Conservation (phyloP, 1,140 invertebrate species). For the Euura saliciscinereae region DNA sequence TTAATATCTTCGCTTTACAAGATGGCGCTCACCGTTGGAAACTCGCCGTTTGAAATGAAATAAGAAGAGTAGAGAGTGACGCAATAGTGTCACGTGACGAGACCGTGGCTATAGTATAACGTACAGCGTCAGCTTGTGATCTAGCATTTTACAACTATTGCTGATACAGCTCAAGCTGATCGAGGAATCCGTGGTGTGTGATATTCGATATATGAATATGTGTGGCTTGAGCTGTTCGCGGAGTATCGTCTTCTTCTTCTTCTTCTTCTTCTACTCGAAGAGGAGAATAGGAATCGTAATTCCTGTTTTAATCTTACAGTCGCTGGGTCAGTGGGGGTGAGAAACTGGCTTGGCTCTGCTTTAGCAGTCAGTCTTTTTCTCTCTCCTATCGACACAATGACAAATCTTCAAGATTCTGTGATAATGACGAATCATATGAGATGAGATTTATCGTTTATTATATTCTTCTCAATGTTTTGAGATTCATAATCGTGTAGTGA, state of each 20-base stretch:
- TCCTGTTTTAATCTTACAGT: constrained; percentile 23
- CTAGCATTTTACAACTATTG: constrained; percentile 49
- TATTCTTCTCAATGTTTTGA: not conserved
- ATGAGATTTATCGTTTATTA: no score
- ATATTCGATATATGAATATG: no score
- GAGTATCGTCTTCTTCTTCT: not conserved
- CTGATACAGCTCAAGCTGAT: no score
- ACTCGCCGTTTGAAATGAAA: no score
- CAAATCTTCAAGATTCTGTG: constrained; percentile 17
- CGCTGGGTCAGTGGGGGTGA: constrained; percentile 59
- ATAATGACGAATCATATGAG: no score
- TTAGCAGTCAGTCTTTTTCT: constrained; percentile 63
- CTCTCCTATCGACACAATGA: constrained; percentile 59
- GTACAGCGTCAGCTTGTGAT: constrained; percentile 53
- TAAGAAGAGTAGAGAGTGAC: constrained; percentile 29
- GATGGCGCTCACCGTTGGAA: no score
- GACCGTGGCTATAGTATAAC: constrained; percentile 37
- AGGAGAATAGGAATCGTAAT: not conserved
- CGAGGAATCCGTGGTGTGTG: no score
- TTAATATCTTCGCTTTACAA: no score
- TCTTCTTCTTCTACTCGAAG: not conserved
- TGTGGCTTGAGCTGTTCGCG: constrained; percentile 11
- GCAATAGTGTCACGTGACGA: constrained; percentile 45
- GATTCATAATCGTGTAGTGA: not conserved
- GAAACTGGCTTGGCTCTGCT: constrained; percentile 60